Evolutionary conservation across 2,888 invertebrate species (phyloP), one percentile per base, ranked within the genome.

Genomic region (Seira musarum): DNA sequence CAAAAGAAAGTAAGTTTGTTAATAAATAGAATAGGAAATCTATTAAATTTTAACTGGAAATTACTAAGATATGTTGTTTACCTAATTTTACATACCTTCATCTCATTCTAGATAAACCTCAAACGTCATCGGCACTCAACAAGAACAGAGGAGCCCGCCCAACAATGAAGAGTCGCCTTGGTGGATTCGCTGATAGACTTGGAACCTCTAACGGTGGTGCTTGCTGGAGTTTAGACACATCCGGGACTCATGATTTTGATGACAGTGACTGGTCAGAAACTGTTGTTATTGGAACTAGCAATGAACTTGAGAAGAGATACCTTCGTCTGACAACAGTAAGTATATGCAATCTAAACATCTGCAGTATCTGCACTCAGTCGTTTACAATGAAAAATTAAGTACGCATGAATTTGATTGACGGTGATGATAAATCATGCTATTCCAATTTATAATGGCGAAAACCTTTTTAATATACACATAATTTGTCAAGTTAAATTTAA

Each of bases 281-380:
- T 15, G 69, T 80, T 53, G 83, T 83, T 15, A 78, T 80, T 66
- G 83, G 83, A 8, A 83, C 83, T 13, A 69, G 97, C 90, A 92
- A 92, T 89, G 96, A 98, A 88, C 90, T 99, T 88, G 99, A 99
- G 90, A 99, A 99, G 89, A 94, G 95, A 66, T 99, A 98, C 90
- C 92, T 99, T 87, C 92, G 99, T 87, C 91, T 99, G 74, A 99
- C 99, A 46, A 90, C 92, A 80, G 92, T 92, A 87, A 88, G 88
- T 87, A 25, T 13, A 24, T 22, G 5, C 65, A 25, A 30, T 69
- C n/a, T 67, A 24, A 21, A 68, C 8, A 53, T 25, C 21, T 24
- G n/a, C n/a, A n/a, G n/a, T n/a, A n/a, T n/a, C n/a, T n/a, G n/a
- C n/a, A n/a, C n/a, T n/a, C n/a, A n/a, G n/a, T n/a, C n/a, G n/a